Evolutionary conservation across 2,113 vertebrate species (phyloP).

Genomic region (Microcebus ravelobensis): DNA sequence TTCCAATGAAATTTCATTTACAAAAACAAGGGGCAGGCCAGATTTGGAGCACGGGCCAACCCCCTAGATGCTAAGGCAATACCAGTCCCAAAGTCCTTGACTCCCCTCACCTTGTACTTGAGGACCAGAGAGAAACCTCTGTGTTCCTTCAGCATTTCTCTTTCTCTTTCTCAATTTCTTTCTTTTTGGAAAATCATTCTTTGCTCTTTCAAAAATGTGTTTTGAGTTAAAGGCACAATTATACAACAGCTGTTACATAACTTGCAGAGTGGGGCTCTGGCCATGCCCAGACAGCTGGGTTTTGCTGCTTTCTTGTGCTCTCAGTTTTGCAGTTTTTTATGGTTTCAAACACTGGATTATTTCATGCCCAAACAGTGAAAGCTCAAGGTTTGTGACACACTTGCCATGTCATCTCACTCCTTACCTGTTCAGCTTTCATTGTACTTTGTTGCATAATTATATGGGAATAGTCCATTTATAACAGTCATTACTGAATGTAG

Average conservation of each 20-base stretch:
- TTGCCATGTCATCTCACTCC: background rate
- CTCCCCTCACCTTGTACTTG: background rate
- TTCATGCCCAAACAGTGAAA: slow-evolving; percentile 17
- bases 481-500: background rate
- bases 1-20: slow-evolving; percentile 1
- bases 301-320: slow-evolving; percentile 44
- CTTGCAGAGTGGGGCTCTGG: background rate
- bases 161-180: background rate
- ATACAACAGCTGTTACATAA: slow-evolving; percentile 76
- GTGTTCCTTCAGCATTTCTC: background rate
- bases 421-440: background rate
- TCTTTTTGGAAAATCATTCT: slow-evolving; percentile 43
- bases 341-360: slow-evolving; percentile 46
- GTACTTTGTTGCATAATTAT: slow-evolving; percentile 12
- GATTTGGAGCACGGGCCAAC: fast-evolving
- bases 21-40: background rate
- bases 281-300: slow-evolving; percentile 66
- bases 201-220: slow-evolving; percentile 58
- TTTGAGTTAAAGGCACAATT: slow-evolving; percentile 66
- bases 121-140: background rate
- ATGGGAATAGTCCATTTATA: slow-evolving; percentile 15
- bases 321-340: slow-evolving; percentile 35
- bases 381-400: background rate
- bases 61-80: background rate
- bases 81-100: too few species aligned